Base-by-base conservation (phyloP, 2,797 vertebrate species). In the Pantherophis vulpinus region DNA sequence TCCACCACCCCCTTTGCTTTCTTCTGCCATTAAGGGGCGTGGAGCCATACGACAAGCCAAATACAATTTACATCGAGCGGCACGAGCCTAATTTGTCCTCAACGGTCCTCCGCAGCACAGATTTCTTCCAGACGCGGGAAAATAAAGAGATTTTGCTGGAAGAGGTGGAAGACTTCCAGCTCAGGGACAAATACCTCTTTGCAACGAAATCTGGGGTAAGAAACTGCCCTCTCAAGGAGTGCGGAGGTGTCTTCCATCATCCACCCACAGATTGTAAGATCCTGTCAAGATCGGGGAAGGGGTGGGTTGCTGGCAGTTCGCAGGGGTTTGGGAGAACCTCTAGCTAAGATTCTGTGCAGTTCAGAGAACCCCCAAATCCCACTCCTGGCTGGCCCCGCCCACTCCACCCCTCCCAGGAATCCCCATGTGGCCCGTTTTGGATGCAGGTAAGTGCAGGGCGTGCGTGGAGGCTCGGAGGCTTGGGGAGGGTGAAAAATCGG, bases 181-280 rank as follows among this genome's bases (percentile, higher is more conserved):
- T 99, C 90, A 97, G 99, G 88, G 99, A 99, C 97, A 99, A 99
- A 94, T 99, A 99, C 97, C 98, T 99, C 98, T 99, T 99, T 86
- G 99, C 99, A 74, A 99, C 99, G 4, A 99, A 98, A 95, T 98
- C 98, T 11, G 97, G 97, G 98, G 99, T 99, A 97, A 98, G 99
- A 94, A 3, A 12, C 1, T 0, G 0, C 0, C 0, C 0, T 32
- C 54, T 6, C 0, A 0, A 0, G 42, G 4, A 0, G n/a, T 0
- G 1, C 37, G 0, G 0, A 0, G 63, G 54, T 25, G 0, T 20
- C 37, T 42, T 1, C 37, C 3, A 11, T 37, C 74, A 79, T 0
- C 8, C 74, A 11, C 9, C 37, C 20, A 12, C 37, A 5, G 0
- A 89, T 14, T 61, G 58, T 23, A 61, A 47, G 74, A 42, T 54